A percentile compares a stretch with the other conserved stretches of the same genome.
phyloP scores from a whole-genome alignment of 2,888 invertebrate genomes.

The Cheilosia pagana region DNA sequence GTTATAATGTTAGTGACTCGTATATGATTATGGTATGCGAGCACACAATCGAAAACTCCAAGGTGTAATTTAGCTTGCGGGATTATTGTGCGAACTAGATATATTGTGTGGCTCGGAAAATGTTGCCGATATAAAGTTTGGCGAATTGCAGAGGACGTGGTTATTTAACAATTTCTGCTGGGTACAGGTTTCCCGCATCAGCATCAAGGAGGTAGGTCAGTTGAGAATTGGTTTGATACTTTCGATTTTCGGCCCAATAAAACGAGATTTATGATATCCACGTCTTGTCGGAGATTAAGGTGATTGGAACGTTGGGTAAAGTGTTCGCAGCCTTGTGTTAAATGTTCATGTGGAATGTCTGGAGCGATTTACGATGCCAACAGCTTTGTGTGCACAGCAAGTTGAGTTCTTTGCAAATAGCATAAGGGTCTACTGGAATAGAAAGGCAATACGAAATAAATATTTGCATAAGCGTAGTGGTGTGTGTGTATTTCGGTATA shows the following conservation, averaged over 20 bases:
- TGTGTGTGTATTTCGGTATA: neutral
- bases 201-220: slow-evolving; percentile 58
- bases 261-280: slow-evolving; percentile 59
- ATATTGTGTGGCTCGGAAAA: slow-evolving; percentile 26
- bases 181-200: slow-evolving; percentile 48
- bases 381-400: slow-evolving; percentile 34
- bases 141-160: slow-evolving; percentile 1
- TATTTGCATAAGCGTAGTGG: too few relatives aligned
- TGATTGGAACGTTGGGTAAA: slow-evolving; percentile 56
- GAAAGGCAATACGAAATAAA: neutral
- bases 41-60: slow-evolving; percentile 14
- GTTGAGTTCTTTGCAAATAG: slow-evolving; percentile 29
- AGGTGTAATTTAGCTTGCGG: slow-evolving; percentile 30
- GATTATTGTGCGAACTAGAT: slow-evolving; percentile 31
- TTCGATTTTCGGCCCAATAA: slow-evolving; percentile 62
- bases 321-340: slow-evolving; percentile 55
- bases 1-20: neutral
- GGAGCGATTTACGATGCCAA: slow-evolving; percentile 46
- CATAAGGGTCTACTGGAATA: slow-evolving; percentile 5
- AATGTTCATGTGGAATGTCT: slow-evolving; percentile 9
- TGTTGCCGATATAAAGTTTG: slow-evolving; percentile 29
- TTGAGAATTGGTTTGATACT: slow-evolving; percentile 60
- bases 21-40: neutral
- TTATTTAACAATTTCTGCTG: slow-evolving; percentile 64
- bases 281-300: slow-evolving; percentile 60